Percentiles rank a stretch among this genome's conserved stretches.
These are phyloP conservation scores for Mola mola DNA, from an alignment of 2,113 vertebrate genomes.

Conservation along the genomic window DNA sequence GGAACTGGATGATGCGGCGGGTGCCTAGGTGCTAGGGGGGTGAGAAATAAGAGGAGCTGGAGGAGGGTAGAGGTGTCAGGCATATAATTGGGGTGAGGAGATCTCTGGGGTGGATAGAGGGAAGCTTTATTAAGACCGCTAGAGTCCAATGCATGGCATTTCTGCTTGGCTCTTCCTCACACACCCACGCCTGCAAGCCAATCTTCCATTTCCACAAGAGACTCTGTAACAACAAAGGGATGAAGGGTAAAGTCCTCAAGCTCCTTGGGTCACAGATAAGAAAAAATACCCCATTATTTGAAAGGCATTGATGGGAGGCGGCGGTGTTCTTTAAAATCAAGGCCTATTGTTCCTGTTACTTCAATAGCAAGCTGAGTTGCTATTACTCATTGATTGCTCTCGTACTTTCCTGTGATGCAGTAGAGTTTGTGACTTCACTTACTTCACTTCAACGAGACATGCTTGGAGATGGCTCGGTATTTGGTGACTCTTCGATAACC, in stretches of 20 bases:
- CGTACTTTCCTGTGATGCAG: constrained; percentile 2
- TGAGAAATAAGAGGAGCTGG: constrained; percentile 53
- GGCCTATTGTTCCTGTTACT: constrained; percentile 17
- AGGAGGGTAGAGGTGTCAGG: constrained; percentile 72
- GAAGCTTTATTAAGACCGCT: constrained; percentile 78
- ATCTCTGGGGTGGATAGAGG: constrained; percentile 74
- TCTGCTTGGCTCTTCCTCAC: constrained; percentile 50
- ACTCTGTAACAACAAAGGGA: constrained; percentile 70
- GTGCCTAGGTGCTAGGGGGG: not conserved
- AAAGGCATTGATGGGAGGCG: constrained; percentile 47
- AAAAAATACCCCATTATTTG: constrained; percentile 66
- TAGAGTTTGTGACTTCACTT: too few relatives aligned
- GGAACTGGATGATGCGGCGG: constrained; percentile 21
- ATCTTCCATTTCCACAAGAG: constrained; percentile 63
- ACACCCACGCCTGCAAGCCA: constrained; percentile 54
- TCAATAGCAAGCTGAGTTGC: not conserved
- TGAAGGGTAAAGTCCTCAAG: constrained; percentile 67
- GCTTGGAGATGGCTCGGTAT: not conserved
- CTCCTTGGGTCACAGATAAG: constrained; percentile 60
- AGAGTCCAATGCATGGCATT: constrained; percentile 57
- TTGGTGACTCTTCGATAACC: not conserved
- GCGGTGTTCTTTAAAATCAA: constrained; percentile 25
- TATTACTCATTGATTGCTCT: constrained; percentile 5
- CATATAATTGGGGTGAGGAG: constrained; percentile 82
- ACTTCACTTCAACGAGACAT: not conserved